phyloP scores from a whole-genome alignment of 2,113 vertebrate species.

The Lipophrys pholis region DNA sequence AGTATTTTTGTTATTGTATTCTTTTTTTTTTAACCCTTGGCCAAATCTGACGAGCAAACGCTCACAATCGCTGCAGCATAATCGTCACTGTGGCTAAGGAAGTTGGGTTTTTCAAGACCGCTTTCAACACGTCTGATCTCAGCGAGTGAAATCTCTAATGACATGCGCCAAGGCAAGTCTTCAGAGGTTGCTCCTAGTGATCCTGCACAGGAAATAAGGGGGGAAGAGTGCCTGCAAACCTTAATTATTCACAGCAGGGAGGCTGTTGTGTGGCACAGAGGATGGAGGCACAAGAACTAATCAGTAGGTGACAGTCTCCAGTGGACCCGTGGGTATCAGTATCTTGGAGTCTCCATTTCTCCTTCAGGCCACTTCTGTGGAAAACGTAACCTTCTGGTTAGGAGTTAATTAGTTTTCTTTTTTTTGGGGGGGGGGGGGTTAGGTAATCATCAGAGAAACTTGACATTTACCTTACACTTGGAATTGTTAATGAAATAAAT shows the following conservation, averaged over 20 bases:
- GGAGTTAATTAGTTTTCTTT: constrained; percentile 47
- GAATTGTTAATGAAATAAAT: constrained; percentile 51
- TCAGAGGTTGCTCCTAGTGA: not conserved
- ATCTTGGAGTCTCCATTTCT: constrained; percentile 53
- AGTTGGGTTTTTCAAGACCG: constrained; percentile 7
- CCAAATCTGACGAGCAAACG: constrained; percentile 25
- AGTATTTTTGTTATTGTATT: too few species aligned
- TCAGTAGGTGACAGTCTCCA: constrained; percentile 61
- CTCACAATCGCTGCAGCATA: constrained; percentile 18
- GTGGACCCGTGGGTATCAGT: constrained; percentile 39
- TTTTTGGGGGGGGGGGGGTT: constrained; percentile 44
- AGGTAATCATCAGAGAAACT: constrained; percentile 57
- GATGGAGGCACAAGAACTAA: constrained; percentile 53
- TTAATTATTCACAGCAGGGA: constrained; percentile 66
- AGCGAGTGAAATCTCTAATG: constrained; percentile 11
- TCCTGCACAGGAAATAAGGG: constrained; percentile 16
- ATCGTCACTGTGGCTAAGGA: not conserved
- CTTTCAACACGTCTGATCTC: constrained; percentile 34
- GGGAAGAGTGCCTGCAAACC: constrained; percentile 35
- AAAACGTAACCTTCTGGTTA: constrained; percentile 55
- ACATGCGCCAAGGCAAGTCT: constrained; percentile 1
- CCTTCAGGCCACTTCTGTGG: constrained; percentile 40
- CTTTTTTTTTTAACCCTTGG: constrained; percentile 9
- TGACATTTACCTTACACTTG: constrained; percentile 64
- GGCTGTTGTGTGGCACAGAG: constrained; percentile 48